A percentile compares a stretch with the other conserved stretches of the same genome.
phyloP scores from a whole-genome alignment of 1,140 invertebrate genomes.

The Zaprionus ghesquierei region DNA sequence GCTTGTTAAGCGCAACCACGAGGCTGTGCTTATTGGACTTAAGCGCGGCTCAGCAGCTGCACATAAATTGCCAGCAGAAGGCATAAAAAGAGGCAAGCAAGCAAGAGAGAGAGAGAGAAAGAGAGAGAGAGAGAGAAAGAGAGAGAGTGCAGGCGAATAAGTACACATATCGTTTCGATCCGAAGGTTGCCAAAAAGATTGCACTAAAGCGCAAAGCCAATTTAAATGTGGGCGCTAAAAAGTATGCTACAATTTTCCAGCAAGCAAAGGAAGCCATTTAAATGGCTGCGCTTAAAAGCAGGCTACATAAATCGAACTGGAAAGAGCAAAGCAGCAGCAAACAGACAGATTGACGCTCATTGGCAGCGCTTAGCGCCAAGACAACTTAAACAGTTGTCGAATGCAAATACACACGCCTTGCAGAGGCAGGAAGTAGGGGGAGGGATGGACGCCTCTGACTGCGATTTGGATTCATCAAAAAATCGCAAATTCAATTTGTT shows the following conservation, averaged over 20 bases:
- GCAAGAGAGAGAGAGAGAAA: background rate
- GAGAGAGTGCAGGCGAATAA: background rate
- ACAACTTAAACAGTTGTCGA: background rate
- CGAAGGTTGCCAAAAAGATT: background rate
- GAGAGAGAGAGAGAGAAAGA: background rate
- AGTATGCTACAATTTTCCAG: no score
- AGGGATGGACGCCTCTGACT: no score
- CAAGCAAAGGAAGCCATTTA: no score
- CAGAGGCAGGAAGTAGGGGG: no score
- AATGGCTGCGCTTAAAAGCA: background rate
- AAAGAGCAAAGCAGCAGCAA: background rate
- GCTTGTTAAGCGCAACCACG: slow-evolving; percentile 9
- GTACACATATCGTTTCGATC: slow-evolving; percentile 1
- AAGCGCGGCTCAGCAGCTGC: slow-evolving; percentile 18
- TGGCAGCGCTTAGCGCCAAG: slow-evolving; percentile 2
- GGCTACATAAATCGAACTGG: background rate
- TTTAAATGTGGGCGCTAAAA: background rate
- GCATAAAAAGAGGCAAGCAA: background rate
- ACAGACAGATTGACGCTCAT: background rate
- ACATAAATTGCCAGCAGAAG: background rate
- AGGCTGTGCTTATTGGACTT: slow-evolving; percentile 7
- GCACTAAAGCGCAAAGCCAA: background rate
- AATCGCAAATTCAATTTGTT: slow-evolving; percentile 78
- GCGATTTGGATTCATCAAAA: slow-evolving; percentile 57
- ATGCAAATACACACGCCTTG: slow-evolving; percentile 18